Evolutionary conservation across 2,888 invertebrate species (phyloP).

Genomic region (Diplolepis rosae): DNA sequence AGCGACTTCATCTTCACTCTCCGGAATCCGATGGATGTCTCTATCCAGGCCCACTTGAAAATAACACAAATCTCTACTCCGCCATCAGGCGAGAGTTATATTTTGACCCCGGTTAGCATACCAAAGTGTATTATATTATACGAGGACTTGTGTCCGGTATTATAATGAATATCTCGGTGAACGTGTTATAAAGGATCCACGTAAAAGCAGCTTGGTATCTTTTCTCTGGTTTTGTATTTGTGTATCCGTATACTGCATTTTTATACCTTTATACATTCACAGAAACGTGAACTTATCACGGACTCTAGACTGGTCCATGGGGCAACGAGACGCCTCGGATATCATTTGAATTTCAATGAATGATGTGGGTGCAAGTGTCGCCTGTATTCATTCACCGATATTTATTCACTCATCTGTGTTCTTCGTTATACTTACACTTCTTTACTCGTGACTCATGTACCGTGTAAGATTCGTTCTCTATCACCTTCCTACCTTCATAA

Average conservation of each 20-base stretch:
- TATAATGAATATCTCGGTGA: constrained; percentile 62
- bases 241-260: neutral
- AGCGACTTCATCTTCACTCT: constrained; percentile 4
- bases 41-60: neutral
- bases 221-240: neutral
- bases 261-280: neutral
- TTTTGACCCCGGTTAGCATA: constrained; percentile 72
- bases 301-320: neutral
- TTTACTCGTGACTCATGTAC: neutral
- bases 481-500: neutral
- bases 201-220: constrained; percentile 5
- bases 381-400: constrained; percentile 57
- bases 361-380: constrained; percentile 69
- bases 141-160: constrained; percentile 58
- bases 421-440: constrained; percentile 3
- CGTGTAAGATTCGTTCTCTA: neutral
- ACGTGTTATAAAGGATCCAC: constrained; percentile 37
- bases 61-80: constrained; percentile 21
- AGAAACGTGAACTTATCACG: constrained; percentile 1
- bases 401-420: constrained; percentile 40
- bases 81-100: constrained; percentile 56
- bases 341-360: constrained; percentile 72
- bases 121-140: constrained; percentile 66
- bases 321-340: constrained; percentile 44
- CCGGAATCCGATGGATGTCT: constrained; percentile 15